A percentile compares a stretch with the other conserved stretches of the same genome.
These are phyloP conservation scores for Gavialis gangeticus DNA, from an alignment of 2,113 vertebrate genomes.

Conservation along the genomic window DNA sequence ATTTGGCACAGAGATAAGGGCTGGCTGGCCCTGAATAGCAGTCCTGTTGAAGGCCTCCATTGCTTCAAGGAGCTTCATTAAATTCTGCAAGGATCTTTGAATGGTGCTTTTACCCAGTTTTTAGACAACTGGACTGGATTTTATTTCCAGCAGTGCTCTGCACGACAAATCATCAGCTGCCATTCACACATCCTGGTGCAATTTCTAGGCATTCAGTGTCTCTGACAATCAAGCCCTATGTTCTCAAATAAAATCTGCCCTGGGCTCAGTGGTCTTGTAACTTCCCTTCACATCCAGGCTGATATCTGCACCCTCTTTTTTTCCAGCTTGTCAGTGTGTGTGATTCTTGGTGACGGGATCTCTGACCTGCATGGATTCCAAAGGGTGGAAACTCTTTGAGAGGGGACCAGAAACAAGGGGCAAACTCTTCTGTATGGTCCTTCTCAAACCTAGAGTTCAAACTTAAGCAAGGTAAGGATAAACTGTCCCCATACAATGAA, in stretches of 20 bases:
- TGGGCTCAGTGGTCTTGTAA: neutral
- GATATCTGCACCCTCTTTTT: neutral
- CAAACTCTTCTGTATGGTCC: neutral
- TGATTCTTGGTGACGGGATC: neutral
- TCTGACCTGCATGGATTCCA: neutral
- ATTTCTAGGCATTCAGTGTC: neutral
- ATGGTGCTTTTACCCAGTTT: neutral
- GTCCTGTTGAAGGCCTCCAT: neutral
- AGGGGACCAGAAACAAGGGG: neutral
- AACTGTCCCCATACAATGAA: neutral
- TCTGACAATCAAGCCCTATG: neutral
- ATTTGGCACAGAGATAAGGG: neutral
- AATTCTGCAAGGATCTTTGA: neutral
- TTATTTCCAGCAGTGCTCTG: neutral
- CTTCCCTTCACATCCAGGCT: neutral
- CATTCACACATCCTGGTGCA: too few species aligned
- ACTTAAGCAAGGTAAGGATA: neutral
- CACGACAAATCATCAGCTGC: too few species aligned
- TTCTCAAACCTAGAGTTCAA: neutral
- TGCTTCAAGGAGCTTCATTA: neutral
- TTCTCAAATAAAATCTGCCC: neutral
- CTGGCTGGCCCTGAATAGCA: neutral
- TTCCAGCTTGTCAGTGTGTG: neutral
- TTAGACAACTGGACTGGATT: neutral
- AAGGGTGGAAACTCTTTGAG: neutral